These are phyloP conservation scores for Pycnomerus fuliginosus DNA, from an alignment of 2,888 invertebrate genomes.

Conservation along the genomic window DNA sequence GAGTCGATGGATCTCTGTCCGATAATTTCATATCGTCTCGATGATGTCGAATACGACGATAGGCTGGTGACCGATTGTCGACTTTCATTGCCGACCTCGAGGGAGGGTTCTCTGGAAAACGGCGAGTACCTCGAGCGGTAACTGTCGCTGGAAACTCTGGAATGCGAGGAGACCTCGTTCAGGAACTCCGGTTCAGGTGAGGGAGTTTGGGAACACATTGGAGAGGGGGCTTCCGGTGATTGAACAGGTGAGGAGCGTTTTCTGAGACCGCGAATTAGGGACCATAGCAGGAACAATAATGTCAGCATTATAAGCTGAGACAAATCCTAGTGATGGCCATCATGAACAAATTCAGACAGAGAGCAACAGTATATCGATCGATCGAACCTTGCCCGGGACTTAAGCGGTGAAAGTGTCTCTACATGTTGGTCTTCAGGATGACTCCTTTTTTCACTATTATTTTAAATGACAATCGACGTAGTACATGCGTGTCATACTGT, in stretches of 20 bases:
- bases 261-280: slow-evolving; percentile 60
- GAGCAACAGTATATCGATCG: slow-evolving; percentile 24
- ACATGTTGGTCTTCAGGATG: too few relatives aligned
- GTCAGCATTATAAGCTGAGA: slow-evolving; percentile 57
- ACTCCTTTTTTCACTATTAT: too few relatives aligned
- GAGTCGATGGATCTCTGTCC: slow-evolving; percentile 53
- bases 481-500: slow-evolving; percentile 3
- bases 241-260: slow-evolving; percentile 33
- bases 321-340: slow-evolving; percentile 15
- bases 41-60: slow-evolving; percentile 52
- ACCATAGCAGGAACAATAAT: slow-evolving; percentile 64
- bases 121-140: slow-evolving; percentile 46
- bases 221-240: slow-evolving; percentile 54
- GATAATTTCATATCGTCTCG: slow-evolving; percentile 50
- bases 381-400: slow-evolving; percentile 10
- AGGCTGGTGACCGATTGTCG: slow-evolving; percentile 51
- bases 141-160: slow-evolving; percentile 44
- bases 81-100: slow-evolving; percentile 51
- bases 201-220: slow-evolving; percentile 35
- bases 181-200: slow-evolving; percentile 47
- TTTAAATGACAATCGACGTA: slow-evolving; percentile 1
- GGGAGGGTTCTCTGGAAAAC: slow-evolving; percentile 50
- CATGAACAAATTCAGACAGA: slow-evolving; percentile 7
- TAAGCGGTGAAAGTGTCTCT: slow-evolving; percentile 7
- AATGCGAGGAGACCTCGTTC: slow-evolving; percentile 42